Evolutionary conservation across 1,140 invertebrate genomes (phyloP), one percentile per base, ranked within the genome.

Genomic region (Orussus abietinus): DNA sequence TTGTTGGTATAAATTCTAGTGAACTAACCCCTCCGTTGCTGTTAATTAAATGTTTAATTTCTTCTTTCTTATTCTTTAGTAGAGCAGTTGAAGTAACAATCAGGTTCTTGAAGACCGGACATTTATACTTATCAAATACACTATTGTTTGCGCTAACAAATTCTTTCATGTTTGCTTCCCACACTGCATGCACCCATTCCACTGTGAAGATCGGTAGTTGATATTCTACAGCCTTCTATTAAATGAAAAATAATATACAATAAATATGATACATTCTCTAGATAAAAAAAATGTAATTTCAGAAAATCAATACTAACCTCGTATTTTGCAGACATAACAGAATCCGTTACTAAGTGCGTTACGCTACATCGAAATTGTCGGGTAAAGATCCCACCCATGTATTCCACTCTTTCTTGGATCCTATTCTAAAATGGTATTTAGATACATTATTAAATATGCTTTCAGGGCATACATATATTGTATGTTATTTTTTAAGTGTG

Each of bases 321-420:
- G 64, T 86, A 87, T 69, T 90, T 89, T 37, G 79, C 78, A 2
- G 85, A 84, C 43, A 80, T 75, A 3, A 86, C 80, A 18, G 77
- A 81, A 51, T 83, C 82, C 7, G 89, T 84, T 3, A 95, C 77
- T 13, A 96, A 77, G 75, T 95, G 90, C 10, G 91, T 94, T 3
- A 85, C 82, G 44, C 79, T 78, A 37, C 77, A 75, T 19, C 83
- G 81, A 21, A 95, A 78, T 36, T 80, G 77, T 47, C 80, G 79
- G 9, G 76, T 82, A 51, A 83, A 90, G 9, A 82, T 72, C 3
- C 90, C 92, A 39, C 86, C 87, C 91, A 95, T 95, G 62, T 82
- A 83, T 53, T 85, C 75, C 0, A 94, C 79, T 55, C 82, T 81
- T 14, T 75, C 70, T 56, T 82, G 78, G 3, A 93, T 69, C 19